A percentile compares a stretch with the other conserved stretches of the same genome.
Conservation (phyloP, 2,888 invertebrate genomes). For the Eupeodes latifasciatus region DNA sequence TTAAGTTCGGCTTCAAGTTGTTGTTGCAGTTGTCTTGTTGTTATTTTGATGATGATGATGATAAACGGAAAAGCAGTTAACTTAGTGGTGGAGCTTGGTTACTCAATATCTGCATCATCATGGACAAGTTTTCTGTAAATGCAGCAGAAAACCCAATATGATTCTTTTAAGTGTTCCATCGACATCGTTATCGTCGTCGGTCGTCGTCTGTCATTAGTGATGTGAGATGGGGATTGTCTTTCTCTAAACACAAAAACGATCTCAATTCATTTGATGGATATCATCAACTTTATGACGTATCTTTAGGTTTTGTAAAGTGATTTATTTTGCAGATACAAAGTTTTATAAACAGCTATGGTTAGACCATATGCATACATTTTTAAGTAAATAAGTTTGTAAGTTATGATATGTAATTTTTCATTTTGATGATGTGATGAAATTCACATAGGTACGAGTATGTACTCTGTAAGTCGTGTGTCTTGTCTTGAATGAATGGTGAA, state of each 20-base stretch:
- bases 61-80: conserved; percentile 47
- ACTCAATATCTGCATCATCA: conserved; percentile 57
- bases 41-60: conserved; percentile 28
- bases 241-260: neutral
- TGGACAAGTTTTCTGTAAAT: conserved; percentile 13
- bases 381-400: neutral
- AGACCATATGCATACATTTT: neutral
- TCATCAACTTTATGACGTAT: neutral
- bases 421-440: conserved; percentile 53
- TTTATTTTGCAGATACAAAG: conserved; percentile 27
- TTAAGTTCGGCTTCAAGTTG: conserved; percentile 46
- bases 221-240: neutral
- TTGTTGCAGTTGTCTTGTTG: conserved; percentile 11
- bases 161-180: conserved; percentile 36
- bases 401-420: conserved; percentile 38
- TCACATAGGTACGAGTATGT: neutral
- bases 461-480: neutral
- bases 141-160: neutral
- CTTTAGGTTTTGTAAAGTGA: neutral
- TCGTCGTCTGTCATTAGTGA: no score
- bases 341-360: neutral
- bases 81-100: conserved; percentile 7
- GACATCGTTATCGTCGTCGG: no score
- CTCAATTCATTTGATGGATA: neutral
- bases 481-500: neutral